Percentiles rank a stretch among this genome's conserved stretches.
phyloP scores from a whole-genome alignment of 2,113 vertebrate species.

The Vanacampus margaritifer region DNA sequence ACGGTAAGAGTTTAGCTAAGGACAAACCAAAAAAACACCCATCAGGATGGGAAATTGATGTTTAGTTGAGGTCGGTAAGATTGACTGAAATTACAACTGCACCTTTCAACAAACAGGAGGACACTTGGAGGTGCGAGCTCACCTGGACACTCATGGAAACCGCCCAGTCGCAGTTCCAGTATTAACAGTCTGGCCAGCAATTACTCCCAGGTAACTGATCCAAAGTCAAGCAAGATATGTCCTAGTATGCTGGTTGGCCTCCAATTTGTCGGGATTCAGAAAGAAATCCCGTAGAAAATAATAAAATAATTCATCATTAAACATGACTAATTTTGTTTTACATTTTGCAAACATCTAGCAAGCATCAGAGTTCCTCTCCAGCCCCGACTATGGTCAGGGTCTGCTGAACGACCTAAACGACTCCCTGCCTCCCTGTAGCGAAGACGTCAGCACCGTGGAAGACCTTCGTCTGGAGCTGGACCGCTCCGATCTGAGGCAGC shows the following conservation, averaged over 20 bases:
- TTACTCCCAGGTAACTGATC: constrained; percentile 81
- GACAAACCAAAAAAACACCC: background rate
- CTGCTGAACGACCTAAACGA: constrained; percentile 77
- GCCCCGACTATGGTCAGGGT: constrained; percentile 78
- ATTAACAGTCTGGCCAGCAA: constrained; percentile 91
- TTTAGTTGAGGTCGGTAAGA: background rate
- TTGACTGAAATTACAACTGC: background rate
- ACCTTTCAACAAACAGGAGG: constrained; percentile 75
- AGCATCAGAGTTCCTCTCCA: constrained; percentile 80
- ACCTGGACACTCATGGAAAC: constrained; percentile 84
- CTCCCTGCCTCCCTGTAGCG: constrained; percentile 52
- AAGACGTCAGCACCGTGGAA: constrained; percentile 76
- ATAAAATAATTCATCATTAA: no score
- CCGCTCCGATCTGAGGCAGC: constrained; percentile 84
- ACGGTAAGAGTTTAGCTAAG: constrained; percentile 70
- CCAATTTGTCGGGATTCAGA: background rate
- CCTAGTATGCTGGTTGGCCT: background rate
- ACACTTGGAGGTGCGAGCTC: constrained; percentile 79
- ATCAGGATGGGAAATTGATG: background rate
- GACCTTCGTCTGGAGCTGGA: constrained; percentile 89
- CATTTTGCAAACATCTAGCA: constrained; percentile 51
- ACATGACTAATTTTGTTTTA: no score
- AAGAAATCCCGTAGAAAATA: background rate
- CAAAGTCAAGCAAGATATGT: background rate
- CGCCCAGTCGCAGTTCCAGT: constrained; percentile 93